Percentiles rank a stretch among this genome's conserved stretches.
Conservation (phyloP, 37 sponge, comb jelly and placozoan species). For the Oopsacas minuta region DNA sequence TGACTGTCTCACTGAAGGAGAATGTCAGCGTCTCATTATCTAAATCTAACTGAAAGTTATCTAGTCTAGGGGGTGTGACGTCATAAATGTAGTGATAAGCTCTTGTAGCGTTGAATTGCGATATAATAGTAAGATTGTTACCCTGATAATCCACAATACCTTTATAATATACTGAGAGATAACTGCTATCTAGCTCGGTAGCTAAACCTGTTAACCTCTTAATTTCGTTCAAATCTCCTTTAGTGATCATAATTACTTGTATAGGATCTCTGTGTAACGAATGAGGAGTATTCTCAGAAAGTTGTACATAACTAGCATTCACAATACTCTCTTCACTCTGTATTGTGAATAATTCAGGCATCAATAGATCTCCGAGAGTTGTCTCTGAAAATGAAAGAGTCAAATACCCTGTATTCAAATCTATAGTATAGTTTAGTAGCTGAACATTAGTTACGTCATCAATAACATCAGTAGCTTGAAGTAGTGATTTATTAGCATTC, state of each 20-base stretch:
- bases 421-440: slow-evolving; percentile 18
- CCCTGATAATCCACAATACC: slow-evolving; percentile 1
- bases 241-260: neutral
- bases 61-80: neutral
- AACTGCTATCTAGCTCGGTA: slow-evolving; percentile 36
- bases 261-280: neutral
- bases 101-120: neutral
- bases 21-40: neutral
- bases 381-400: slow-evolving; percentile 20
- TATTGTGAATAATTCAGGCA: neutral
- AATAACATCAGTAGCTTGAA: neutral
- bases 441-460: neutral
- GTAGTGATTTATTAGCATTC: neutral
- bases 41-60: neutral
- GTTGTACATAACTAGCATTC: neutral
- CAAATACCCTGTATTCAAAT: neutral
- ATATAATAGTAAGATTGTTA: neutral
- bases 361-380: neutral
- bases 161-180: slow-evolving; percentile 16
- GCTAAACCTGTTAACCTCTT: slow-evolving; percentile 52
- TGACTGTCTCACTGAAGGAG: slow-evolving; percentile 18
- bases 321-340: neutral
- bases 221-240: slow-evolving; percentile 32
- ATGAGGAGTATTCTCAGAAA: neutral
- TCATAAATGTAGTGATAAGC: neutral